A percentile compares a stretch with the other conserved stretches of the same genome.
These are phyloP conservation scores for Yasuhikotakia modesta DNA, from an alignment of 2,797 vertebrate genomes.

Conservation along the genomic window DNA sequence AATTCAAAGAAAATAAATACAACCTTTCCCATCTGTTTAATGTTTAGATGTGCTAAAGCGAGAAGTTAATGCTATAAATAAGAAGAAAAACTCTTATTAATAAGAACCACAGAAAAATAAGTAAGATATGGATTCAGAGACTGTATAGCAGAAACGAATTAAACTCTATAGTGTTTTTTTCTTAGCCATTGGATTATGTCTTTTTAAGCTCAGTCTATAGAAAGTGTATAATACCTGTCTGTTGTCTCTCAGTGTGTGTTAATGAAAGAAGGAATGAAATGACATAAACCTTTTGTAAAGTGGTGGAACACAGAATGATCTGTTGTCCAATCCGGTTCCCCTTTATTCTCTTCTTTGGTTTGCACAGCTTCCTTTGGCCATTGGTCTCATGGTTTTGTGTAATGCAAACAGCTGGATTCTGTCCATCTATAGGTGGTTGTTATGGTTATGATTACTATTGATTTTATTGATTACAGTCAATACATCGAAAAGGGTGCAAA, in stretches of 20 bases:
- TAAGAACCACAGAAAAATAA: not conserved
- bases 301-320: conserved; percentile 29
- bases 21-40: conserved; percentile 1
- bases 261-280: conserved; percentile 2
- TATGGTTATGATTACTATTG: conserved; percentile 12
- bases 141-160: conserved; percentile 12
- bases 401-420: conserved; percentile 6
- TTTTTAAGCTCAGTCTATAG: not conserved
- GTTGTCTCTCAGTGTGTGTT: conserved; percentile 3
- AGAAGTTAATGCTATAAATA: not conserved
- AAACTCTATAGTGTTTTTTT: conserved; percentile 1
- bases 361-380: not conserved
- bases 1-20: not conserved
- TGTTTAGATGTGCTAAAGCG: not conserved
- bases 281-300: conserved; percentile 5
- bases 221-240: not conserved
- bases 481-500: conserved; percentile 10
- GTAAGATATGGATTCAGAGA: not conserved
- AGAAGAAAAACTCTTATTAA: not conserved
- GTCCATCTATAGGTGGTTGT: conserved; percentile 23
- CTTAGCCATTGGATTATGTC: not conserved
- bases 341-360: conserved; percentile 7
- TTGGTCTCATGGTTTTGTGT: not conserved
- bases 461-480: no score
- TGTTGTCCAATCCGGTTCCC: conserved; percentile 12